A percentile compares a stretch with the other conserved stretches of the same genome.
Evolutionary conservation across 2,797 vertebrate species (phyloP).

Genomic region (Sebastes trivittatus): DNA sequence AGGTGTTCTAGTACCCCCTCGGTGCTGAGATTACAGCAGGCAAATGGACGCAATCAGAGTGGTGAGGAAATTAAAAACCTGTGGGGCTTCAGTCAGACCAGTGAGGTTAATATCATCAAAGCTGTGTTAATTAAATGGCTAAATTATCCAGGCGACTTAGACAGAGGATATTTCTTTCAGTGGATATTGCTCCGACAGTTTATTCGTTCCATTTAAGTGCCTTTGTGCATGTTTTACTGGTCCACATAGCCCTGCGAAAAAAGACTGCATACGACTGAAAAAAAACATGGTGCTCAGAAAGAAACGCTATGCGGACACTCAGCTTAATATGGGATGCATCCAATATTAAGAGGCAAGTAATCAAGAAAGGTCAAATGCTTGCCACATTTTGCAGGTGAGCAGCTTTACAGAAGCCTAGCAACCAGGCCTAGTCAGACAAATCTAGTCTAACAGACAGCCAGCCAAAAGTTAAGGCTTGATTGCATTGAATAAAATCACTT

Average conservation of each 20-base stretch:
- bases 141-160: constrained; percentile 14
- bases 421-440: constrained; percentile 25
- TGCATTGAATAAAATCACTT: constrained; percentile 17
- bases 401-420: background rate
- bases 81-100: constrained; percentile 28
- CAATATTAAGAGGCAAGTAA: constrained; percentile 11
- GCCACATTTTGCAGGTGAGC: constrained; percentile 15
- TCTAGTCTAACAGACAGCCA: background rate
- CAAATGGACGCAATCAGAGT: constrained; percentile 31
- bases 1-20: constrained; percentile 3
- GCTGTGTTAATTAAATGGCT: constrained; percentile 60
- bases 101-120: constrained; percentile 58
- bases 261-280: background rate
- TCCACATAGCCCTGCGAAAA: background rate
- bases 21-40: constrained; percentile 24
- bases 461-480: constrained; percentile 1
- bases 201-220: background rate
- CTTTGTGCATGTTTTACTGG: background rate
- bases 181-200: constrained; percentile 13
- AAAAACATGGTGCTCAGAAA: background rate
- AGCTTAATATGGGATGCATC: background rate
- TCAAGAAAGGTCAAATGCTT: constrained; percentile 29
- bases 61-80: constrained; percentile 54
- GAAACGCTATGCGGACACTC: background rate
- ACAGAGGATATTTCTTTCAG: constrained; percentile 20